Conservation (phyloP, 2,113 vertebrate genomes). For the Grammomys surdaster region DNA sequence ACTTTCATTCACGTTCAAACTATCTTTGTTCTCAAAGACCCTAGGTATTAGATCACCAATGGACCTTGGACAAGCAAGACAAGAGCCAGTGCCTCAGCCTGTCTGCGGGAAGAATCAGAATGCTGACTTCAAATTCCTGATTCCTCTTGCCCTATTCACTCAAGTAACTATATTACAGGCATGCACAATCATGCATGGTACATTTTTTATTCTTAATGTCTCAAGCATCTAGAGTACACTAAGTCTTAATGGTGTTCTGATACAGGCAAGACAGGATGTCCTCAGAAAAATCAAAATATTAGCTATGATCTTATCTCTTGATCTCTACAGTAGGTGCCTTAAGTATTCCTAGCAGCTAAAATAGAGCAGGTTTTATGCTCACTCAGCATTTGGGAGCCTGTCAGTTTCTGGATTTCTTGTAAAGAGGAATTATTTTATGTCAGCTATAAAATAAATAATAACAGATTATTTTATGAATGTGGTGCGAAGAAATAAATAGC, state of each 20-base stretch:
- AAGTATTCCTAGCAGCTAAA: neutral
- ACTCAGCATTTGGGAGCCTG: neutral
- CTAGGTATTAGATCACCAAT: neutral
- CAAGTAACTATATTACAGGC: neutral
- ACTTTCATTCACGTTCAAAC: too few species aligned
- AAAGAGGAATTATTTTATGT: neutral
- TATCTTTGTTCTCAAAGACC: neutral
- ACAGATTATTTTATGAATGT: neutral
- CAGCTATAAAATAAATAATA: neutral
- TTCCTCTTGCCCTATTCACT: neutral
- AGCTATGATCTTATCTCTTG: neutral
- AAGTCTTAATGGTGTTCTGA: neutral
- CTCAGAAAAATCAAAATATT: neutral
- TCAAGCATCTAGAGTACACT: neutral
- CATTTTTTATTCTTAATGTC: neutral
- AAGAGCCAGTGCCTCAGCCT: neutral
- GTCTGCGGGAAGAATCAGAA: neutral
- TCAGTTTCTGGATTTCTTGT: neutral
- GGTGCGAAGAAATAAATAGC: neutral
- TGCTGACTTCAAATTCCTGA: neutral
- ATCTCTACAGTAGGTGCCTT: neutral
- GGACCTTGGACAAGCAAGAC: neutral
- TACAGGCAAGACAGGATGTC: neutral
- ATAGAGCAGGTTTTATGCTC: neutral
- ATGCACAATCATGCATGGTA: neutral